A percentile compares a stretch with the other conserved stretches of the same genome.
phyloP scores from a whole-genome alignment of 2,797 vertebrate genomes.

The Diplodus puntazzo region DNA sequence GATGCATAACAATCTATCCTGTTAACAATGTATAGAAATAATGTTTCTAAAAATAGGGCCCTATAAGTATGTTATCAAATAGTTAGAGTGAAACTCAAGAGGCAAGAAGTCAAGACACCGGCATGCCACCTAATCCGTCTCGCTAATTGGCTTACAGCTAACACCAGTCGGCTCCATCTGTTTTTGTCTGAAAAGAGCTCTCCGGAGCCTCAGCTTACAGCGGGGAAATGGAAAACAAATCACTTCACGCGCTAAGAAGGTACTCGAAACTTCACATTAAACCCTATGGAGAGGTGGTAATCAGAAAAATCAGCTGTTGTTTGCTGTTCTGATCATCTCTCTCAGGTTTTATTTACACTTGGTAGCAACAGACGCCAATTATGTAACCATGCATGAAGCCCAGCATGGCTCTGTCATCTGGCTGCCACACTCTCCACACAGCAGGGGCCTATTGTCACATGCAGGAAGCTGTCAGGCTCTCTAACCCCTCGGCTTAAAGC shows the following conservation, averaged over 20 bases:
- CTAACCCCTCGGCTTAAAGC: slow-evolving; percentile 40
- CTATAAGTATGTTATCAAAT: slow-evolving; percentile 58
- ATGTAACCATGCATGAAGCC: not conserved
- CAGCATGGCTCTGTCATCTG: slow-evolving; percentile 6
- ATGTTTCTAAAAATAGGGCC: slow-evolving; percentile 37
- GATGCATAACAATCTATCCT: too few relatives aligned
- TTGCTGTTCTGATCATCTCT: slow-evolving; percentile 27
- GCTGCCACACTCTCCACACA: slow-evolving; percentile 2
- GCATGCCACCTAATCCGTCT: slow-evolving; percentile 70
- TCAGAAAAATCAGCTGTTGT: slow-evolving; percentile 34
- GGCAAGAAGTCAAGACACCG: slow-evolving; percentile 57
- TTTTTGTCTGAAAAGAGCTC: slow-evolving; percentile 63
- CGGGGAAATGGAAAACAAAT: slow-evolving; percentile 40
- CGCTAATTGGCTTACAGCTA: slow-evolving; percentile 81
- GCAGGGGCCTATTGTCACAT: slow-evolving; percentile 39
- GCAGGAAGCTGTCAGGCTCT: slow-evolving; percentile 38
- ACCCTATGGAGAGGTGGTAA: slow-evolving; percentile 8
- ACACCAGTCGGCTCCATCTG: slow-evolving; percentile 79
- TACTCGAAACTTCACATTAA: slow-evolving; percentile 6
- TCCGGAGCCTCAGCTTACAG: slow-evolving; percentile 42
- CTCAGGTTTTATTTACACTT: not conserved
- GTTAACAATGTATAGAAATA: not conserved
- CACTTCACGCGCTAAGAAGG: slow-evolving; percentile 9
- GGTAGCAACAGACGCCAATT: slow-evolving; percentile 8
- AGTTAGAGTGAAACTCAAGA: slow-evolving; percentile 46